These are phyloP conservation scores for Onychostoma macrolepis DNA, from an alignment of 2,113 vertebrate genomes.

Conservation along the genomic window DNA sequence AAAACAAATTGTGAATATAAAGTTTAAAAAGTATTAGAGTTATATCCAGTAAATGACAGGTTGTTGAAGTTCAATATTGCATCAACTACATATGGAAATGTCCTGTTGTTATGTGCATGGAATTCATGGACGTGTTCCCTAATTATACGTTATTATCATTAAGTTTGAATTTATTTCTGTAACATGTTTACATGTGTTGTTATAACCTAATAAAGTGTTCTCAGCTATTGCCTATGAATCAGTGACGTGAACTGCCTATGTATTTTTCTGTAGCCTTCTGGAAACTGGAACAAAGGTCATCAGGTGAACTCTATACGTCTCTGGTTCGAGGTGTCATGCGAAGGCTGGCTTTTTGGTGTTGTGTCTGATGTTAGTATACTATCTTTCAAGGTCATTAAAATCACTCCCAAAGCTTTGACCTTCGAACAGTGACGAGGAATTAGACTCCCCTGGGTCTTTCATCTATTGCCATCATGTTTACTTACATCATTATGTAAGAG, in stretches of 20 bases:
- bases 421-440: not conserved
- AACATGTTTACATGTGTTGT: slow-evolving; percentile 30
- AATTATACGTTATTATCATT: slow-evolving; percentile 5
- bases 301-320: not conserved
- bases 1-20: not conserved
- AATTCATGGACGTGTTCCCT: slow-evolving; percentile 8
- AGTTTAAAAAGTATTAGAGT: not conserved
- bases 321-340: not conserved
- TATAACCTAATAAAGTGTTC: slow-evolving; percentile 44
- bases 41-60: not conserved
- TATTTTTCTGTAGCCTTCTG: slow-evolving; percentile 25
- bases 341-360: not conserved
- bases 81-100: slow-evolving; percentile 10
- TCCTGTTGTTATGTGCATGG: slow-evolving; percentile 45
- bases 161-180: slow-evolving; percentile 2
- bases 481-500: not conserved
- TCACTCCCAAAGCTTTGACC: slow-evolving; percentile 4
- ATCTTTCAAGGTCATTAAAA: not conserved
- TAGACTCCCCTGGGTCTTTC: not conserved
- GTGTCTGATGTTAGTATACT: not conserved
- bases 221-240: not conserved
- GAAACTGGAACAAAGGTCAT: slow-evolving; percentile 40
- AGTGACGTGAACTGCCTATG: not conserved
- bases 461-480: not conserved
- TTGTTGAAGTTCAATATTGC: not conserved